phyloP scores from a whole-genome alignment of 2,797 vertebrate genomes.

The Salarias fasciatus region DNA sequence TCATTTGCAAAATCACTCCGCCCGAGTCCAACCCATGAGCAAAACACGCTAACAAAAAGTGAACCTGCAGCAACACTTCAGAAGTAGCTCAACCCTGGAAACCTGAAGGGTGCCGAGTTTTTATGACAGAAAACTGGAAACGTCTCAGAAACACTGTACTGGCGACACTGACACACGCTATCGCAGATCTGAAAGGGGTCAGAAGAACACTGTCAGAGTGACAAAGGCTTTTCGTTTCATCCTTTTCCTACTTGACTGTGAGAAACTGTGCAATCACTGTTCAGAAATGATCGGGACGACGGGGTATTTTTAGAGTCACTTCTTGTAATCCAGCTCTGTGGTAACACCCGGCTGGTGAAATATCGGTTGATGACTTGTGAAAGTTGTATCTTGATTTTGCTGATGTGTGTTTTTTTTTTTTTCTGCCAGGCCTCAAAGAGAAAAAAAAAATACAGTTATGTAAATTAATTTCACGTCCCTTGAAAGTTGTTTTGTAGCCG shows the following conservation, averaged over 20 bases:
- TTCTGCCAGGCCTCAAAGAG: constrained; percentile 33
- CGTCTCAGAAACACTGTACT: too few relatives aligned
- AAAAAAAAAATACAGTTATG: constrained; percentile 68
- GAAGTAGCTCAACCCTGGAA: too few relatives aligned
- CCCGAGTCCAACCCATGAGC: too few relatives aligned
- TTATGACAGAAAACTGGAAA: too few relatives aligned
- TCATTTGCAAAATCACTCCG: too few relatives aligned
- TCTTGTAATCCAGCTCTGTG: constrained; percentile 68
- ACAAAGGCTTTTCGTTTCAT: too few relatives aligned
- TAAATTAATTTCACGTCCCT: constrained; percentile 62
- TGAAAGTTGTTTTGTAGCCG: constrained; percentile 63
- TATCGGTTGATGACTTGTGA: constrained; percentile 75
- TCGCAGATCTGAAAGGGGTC: too few relatives aligned
- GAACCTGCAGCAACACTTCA: too few relatives aligned
- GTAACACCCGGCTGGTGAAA: constrained; percentile 72
- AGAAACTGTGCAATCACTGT: constrained; percentile 31
- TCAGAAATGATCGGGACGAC: not conserved
- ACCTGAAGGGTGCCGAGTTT: too few relatives aligned
- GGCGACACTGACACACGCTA: too few relatives aligned
- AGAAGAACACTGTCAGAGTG: too few relatives aligned
- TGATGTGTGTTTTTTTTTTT: constrained; percentile 55
- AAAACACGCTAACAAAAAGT: too few relatives aligned
- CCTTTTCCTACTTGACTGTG: constrained; percentile 27
- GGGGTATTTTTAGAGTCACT: constrained; percentile 60
- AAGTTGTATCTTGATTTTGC: constrained; percentile 70